Conservation (phyloP, 2,888 invertebrate genomes). For the Monopis laevigella region DNA sequence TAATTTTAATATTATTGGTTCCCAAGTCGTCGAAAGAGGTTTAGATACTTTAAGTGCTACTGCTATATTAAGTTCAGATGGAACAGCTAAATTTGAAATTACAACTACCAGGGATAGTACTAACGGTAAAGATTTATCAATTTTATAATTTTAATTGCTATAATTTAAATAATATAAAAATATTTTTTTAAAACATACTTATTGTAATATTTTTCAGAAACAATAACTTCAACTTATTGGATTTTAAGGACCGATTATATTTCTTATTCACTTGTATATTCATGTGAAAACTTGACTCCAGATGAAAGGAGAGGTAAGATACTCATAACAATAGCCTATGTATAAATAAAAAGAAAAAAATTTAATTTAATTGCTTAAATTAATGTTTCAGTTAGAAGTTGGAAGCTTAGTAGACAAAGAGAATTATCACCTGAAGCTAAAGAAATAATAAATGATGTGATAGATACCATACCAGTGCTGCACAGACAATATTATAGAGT, state of each 20-base stretch:
- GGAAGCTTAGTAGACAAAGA: slow-evolving; percentile 41
- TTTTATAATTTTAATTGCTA: background rate
- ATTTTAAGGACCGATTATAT: slow-evolving; percentile 12
- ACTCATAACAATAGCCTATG: too few relatives aligned
- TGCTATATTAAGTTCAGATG: slow-evolving; percentile 16
- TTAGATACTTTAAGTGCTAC: slow-evolving; percentile 16
- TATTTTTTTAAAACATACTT: too few relatives aligned
- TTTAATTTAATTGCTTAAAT: background rate
- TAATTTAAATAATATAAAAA: background rate
- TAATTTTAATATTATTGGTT: slow-evolving; percentile 19
- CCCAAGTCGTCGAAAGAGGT: slow-evolving; percentile 21
- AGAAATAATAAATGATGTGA: slow-evolving; percentile 26
- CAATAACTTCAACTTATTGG: slow-evolving; percentile 1
- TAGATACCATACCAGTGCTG: slow-evolving; percentile 29
- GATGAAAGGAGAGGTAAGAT: background rate
- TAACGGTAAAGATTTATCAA: background rate
- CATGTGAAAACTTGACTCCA: background rate
- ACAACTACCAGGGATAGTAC: background rate
- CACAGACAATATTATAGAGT: slow-evolving; percentile 30
- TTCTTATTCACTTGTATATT: slow-evolving; percentile 10
- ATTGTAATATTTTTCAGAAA: background rate
- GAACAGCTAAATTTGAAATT: slow-evolving; percentile 9
- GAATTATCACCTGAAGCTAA: slow-evolving; percentile 23
- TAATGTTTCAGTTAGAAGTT: slow-evolving; percentile 31
- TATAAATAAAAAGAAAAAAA: too few relatives aligned